These are phyloP conservation scores for Ptychobarbus kaznakovi DNA, from an alignment of 2,797 vertebrate genomes.

Conservation along the genomic window DNA sequence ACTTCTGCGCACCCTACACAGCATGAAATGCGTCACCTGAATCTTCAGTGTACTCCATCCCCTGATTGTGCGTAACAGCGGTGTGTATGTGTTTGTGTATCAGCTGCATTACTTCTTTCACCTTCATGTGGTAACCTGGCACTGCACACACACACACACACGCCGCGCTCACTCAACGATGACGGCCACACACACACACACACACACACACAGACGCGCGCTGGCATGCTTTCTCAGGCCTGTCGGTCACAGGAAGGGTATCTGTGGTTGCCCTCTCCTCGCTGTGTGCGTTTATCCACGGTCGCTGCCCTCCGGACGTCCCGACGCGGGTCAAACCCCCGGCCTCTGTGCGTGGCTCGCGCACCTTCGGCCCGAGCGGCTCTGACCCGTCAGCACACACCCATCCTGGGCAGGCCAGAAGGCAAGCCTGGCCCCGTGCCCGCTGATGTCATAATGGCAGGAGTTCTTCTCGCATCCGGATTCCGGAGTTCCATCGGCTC, in stretches of 20 bases:
- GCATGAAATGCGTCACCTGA: neutral
- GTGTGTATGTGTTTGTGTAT: constrained; percentile 26
- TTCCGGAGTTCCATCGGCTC: constrained; percentile 78
- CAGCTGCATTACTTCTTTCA: constrained; percentile 52
- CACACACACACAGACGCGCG: constrained; percentile 30
- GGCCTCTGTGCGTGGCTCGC: constrained; percentile 21
- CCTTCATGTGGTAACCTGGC: constrained; percentile 61
- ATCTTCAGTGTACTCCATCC: too few species aligned
- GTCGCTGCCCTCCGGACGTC: constrained; percentile 52
- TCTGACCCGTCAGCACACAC: constrained; percentile 67
- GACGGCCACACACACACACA: constrained; percentile 47
- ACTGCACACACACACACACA: constrained; percentile 57
- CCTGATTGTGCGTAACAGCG: neutral
- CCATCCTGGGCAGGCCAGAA: constrained; percentile 80
- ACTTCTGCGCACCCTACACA: neutral
- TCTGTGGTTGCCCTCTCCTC: constrained; percentile 23
- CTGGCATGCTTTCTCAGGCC: constrained; percentile 63
- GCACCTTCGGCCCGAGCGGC: constrained; percentile 59
- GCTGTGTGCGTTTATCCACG: constrained; percentile 54
- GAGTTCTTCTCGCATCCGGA: constrained; percentile 79
- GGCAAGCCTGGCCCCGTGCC: constrained; percentile 75
- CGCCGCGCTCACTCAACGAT: constrained; percentile 57
- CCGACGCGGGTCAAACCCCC: constrained; percentile 2
- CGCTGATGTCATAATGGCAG: constrained; percentile 82
- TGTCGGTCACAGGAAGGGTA: constrained; percentile 69